Conservation (phyloP, 2,113 vertebrate species). For the Tricholaema leucomelas region DNA sequence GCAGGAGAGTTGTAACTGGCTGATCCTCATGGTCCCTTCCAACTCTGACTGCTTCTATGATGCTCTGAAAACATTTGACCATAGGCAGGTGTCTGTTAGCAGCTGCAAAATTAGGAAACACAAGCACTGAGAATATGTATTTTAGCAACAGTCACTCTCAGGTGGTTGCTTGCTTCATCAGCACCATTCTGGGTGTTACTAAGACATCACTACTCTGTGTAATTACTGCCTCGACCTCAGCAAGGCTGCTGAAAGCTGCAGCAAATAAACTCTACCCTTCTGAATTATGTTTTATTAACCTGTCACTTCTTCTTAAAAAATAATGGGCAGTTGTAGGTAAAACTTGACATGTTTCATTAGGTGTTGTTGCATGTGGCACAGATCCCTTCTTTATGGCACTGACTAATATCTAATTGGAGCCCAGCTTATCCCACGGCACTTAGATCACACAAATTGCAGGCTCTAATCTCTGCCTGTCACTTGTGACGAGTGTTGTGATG, state of each 20-base stretch:
- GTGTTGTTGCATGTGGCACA: not conserved
- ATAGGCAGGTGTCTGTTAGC: not conserved
- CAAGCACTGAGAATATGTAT: not conserved
- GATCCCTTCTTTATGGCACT: slow-evolving; percentile 12
- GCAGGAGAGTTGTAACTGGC: no score
- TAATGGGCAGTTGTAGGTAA: slow-evolving; percentile 45
- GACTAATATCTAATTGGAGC: slow-evolving; percentile 35
- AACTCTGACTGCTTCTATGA: no score
- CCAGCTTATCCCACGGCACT: not conserved
- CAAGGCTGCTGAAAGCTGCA: slow-evolving; percentile 27
- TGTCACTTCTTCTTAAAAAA: slow-evolving; percentile 46
- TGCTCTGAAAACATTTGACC: not conserved
- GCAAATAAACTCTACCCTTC: slow-evolving; percentile 43
- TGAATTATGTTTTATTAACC: slow-evolving; percentile 51
- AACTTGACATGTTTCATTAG: slow-evolving; percentile 49
- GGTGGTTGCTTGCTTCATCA: slow-evolving; percentile 22
- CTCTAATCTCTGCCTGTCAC: slow-evolving; percentile 32
- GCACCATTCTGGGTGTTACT: not conserved
- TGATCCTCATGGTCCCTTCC: no score
- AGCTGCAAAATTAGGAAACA: not conserved
- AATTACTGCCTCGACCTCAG: slow-evolving; percentile 36
- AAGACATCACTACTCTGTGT: slow-evolving; percentile 13
- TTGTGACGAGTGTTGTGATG: not conserved
- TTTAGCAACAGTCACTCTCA: not conserved
- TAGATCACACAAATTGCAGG: slow-evolving; percentile 16